Conservation (phyloP, 2,888 invertebrate genomes). For the Merodon equestris region DNA sequence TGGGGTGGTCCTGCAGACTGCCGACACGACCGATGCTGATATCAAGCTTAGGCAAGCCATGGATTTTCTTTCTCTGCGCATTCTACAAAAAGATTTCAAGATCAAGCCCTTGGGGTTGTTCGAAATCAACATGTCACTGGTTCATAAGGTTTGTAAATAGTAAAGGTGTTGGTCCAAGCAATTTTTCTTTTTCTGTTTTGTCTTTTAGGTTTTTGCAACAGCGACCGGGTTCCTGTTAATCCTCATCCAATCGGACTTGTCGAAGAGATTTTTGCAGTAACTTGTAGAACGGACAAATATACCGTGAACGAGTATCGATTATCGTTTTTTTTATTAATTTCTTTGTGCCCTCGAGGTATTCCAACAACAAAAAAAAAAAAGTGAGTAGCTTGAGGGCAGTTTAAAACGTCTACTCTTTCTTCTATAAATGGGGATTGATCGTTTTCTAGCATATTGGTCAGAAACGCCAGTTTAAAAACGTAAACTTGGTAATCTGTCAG, state of each 20-base stretch:
- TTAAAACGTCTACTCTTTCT: too few relatives aligned
- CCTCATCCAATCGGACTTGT: slow-evolving; percentile 76
- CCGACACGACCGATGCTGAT: slow-evolving; percentile 72
- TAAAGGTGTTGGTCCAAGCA: not conserved
- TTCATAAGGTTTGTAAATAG: slow-evolving; percentile 67
- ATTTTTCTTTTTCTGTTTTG: slow-evolving; percentile 14
- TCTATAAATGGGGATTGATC: too few relatives aligned
- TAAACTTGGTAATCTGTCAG: too few relatives aligned
- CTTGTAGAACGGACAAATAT: too few relatives aligned
- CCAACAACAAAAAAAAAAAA: too few relatives aligned
- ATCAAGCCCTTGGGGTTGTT: slow-evolving; percentile 74
- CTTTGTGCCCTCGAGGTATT: too few relatives aligned
- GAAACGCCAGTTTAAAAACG: too few relatives aligned
- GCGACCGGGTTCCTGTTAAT: slow-evolving; percentile 75
- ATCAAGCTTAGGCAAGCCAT: slow-evolving; percentile 73
- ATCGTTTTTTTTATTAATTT: too few relatives aligned
- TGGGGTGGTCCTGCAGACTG: slow-evolving; percentile 73
- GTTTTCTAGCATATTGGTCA: too few relatives aligned
- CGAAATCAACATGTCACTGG: slow-evolving; percentile 72
- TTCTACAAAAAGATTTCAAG: slow-evolving; percentile 71
- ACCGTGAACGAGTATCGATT: too few relatives aligned
- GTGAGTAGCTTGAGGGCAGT: too few relatives aligned
- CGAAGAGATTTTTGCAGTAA: slow-evolving; percentile 74
- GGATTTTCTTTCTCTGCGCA: slow-evolving; percentile 73
- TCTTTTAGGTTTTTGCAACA: slow-evolving; percentile 73